Evolutionary conservation across 2,113 vertebrate genomes (phyloP).

Genomic region (Pholis gunnellus): DNA sequence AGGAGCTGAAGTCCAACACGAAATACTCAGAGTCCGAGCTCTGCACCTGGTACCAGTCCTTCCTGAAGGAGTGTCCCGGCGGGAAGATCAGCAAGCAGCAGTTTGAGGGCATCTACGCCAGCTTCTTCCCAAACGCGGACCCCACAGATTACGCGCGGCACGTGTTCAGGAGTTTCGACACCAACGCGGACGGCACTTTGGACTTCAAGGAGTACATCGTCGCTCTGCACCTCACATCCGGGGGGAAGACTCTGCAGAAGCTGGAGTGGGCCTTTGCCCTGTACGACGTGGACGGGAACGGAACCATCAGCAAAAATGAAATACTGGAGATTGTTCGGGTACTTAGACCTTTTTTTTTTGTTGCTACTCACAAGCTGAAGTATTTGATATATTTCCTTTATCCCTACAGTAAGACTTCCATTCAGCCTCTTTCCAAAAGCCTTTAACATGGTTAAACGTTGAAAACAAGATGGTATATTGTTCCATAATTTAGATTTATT

Average conservation of each 20-base stretch:
- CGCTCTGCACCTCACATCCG: slow-evolving; percentile 87
- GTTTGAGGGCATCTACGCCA: slow-evolving; percentile 87
- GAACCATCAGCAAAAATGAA: slow-evolving; percentile 87
- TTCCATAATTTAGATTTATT: not conserved
- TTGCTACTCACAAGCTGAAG: not conserved
- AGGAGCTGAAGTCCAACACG: slow-evolving; percentile 87
- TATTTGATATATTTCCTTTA: not conserved
- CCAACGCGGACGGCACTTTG: slow-evolving; percentile 86
- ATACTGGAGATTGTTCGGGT: slow-evolving; percentile 87
- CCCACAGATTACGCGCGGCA: slow-evolving; percentile 85
- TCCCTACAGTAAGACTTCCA: not conserved
- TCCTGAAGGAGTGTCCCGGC: slow-evolving; percentile 86
- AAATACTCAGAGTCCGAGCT: slow-evolving; percentile 85
- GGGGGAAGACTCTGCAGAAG: slow-evolving; percentile 86
- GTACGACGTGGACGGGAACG: slow-evolving; percentile 89
- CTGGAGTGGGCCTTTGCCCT: slow-evolving; percentile 88
- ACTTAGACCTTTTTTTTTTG: not conserved
- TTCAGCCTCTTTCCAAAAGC: not conserved
- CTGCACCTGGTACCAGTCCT: slow-evolving; percentile 86
- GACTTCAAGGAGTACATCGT: slow-evolving; percentile 90
- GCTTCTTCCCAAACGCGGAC: slow-evolving; percentile 87
- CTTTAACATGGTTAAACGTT: not conserved
- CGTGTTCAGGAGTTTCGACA: slow-evolving; percentile 88
- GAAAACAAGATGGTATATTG: not conserved
- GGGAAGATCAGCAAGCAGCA: slow-evolving; percentile 85